Evolutionary conservation across 2,888 invertebrate species (phyloP).

Genomic region (Dolichomitus sp.): DNA sequence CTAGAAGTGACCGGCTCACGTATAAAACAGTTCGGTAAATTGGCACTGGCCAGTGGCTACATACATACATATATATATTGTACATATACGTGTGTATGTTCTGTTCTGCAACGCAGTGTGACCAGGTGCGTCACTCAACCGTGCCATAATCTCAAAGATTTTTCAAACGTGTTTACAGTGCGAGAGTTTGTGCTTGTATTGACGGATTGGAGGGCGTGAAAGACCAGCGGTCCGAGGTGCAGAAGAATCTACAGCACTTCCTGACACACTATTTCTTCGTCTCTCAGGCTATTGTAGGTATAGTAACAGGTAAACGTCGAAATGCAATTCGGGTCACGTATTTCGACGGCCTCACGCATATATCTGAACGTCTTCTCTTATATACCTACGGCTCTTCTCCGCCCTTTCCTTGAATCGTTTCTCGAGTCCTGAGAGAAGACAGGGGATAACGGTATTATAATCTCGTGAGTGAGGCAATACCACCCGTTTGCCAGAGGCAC

Average conservation of each 20-base stretch:
- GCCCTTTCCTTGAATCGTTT: slow-evolving; percentile 44
- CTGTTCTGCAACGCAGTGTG: slow-evolving; percentile 1
- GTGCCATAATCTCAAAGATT: slow-evolving; percentile 5
- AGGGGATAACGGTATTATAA: slow-evolving; percentile 55
- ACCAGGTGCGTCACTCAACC: slow-evolving; percentile 36
- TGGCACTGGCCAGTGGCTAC: slow-evolving; percentile 17
- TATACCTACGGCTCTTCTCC: neutral
- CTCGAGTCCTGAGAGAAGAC: neutral
- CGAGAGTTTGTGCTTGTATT: neutral
- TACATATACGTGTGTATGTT: neutral
- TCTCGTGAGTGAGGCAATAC: slow-evolving; percentile 49
- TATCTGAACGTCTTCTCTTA: neutral
- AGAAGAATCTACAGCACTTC: slow-evolving; percentile 23
- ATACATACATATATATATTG: neutral
- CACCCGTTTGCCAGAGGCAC: slow-evolving; percentile 49
- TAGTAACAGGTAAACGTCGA: slow-evolving; percentile 46
- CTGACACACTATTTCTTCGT: slow-evolving; percentile 22
- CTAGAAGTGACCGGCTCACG: slow-evolving; percentile 64
- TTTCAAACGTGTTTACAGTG: slow-evolving; percentile 3
- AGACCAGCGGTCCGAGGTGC: slow-evolving; percentile 23
- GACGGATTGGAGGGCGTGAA: slow-evolving; percentile 54
- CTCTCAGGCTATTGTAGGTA: neutral
- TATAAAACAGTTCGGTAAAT: slow-evolving; percentile 55
- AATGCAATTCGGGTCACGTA: slow-evolving; percentile 63
- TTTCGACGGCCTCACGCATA: slow-evolving; percentile 16